Percentiles rank a stretch among this genome's conserved stretches.
Evolutionary conservation across 1,140 invertebrate species (phyloP).

Genomic region (Liolophura sinensis): DNA sequence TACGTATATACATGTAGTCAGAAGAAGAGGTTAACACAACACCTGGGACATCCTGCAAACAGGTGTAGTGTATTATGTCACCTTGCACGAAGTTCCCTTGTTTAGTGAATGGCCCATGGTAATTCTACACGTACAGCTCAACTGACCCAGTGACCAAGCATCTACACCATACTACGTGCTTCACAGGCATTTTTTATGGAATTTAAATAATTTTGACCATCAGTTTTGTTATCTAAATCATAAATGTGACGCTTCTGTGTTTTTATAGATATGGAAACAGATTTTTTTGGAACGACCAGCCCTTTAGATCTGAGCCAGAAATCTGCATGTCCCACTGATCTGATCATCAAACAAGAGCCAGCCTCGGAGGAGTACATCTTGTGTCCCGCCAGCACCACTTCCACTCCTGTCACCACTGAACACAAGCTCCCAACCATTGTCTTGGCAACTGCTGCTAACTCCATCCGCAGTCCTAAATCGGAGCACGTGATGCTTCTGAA

Average conservation of each 20-base stretch:
- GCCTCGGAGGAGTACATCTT: slow-evolving; percentile 18
- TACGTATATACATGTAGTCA: no score
- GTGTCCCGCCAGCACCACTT: slow-evolving; percentile 22
- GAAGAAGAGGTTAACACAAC: no score
- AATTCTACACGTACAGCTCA: no score
- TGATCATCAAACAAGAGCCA: slow-evolving; percentile 14
- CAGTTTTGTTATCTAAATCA: neutral
- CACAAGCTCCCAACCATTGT: slow-evolving; percentile 42
- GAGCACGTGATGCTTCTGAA: no score
- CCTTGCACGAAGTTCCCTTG: no score
- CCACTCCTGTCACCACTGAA: slow-evolving; percentile 19
- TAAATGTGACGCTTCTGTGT: slow-evolving; percentile 15
- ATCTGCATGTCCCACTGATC: slow-evolving; percentile 1
- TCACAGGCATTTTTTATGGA: neutral
- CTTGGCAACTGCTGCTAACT: slow-evolving; percentile 29
- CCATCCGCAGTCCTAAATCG: neutral
- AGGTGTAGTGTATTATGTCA: no score
- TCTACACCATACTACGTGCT: neutral
- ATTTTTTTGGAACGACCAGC: slow-evolving; percentile 34
- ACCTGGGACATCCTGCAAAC: no score
- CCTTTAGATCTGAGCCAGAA: slow-evolving; percentile 12
- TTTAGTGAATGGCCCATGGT: no score
- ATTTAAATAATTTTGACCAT: slow-evolving; percentile 3
- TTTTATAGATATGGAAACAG: slow-evolving; percentile 41
- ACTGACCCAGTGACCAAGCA: no score